These are phyloP conservation scores for Xyrichtys novacula DNA, from an alignment of 2,797 vertebrate genomes.

Conservation along the genomic window DNA sequence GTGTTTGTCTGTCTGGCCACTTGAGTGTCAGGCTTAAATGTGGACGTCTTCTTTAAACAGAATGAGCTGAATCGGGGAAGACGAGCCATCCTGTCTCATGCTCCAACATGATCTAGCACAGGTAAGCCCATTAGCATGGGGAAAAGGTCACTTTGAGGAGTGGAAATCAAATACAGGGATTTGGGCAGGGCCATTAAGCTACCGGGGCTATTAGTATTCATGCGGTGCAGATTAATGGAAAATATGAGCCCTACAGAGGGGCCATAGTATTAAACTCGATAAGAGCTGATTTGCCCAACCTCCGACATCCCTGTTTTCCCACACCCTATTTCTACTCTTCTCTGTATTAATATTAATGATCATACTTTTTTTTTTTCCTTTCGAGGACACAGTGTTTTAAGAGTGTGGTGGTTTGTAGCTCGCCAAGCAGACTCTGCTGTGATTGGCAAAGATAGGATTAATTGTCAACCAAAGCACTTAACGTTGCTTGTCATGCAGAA, in stretches of 20 bases:
- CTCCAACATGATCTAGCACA: conserved; percentile 81
- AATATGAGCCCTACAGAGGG: conserved; percentile 80
- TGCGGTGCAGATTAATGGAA: conserved; percentile 82
- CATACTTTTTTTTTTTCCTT: conserved; percentile 58
- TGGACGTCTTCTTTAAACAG: conserved; percentile 50
- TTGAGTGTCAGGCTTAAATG: conserved; percentile 23
- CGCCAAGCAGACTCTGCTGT: conserved; percentile 54
- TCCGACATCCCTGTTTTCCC: conserved; percentile 75
- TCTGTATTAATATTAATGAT: conserved; percentile 84
- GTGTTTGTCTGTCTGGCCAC: conserved; percentile 30
- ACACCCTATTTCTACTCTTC: conserved; percentile 64
- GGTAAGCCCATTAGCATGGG: conserved; percentile 82
- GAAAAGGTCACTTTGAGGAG: conserved; percentile 87
- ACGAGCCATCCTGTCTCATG: conserved; percentile 63
- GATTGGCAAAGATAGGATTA: conserved; percentile 66
- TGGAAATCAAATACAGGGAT: conserved; percentile 85
- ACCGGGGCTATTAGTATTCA: conserved; percentile 86
- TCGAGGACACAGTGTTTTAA: conserved; percentile 68
- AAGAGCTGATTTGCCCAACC: conserved; percentile 82
- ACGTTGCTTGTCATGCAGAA: conserved; percentile 43
- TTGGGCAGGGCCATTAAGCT: conserved; percentile 84
- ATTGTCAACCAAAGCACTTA: conserved; percentile 52
- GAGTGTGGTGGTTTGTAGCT: conserved; percentile 59
- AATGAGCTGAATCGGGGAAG: conserved; percentile 50
- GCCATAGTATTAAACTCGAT: conserved; percentile 83